Base-by-base conservation (phyloP, 2,113 vertebrate genomes). In the Hippocampus guttulatus region DNA sequence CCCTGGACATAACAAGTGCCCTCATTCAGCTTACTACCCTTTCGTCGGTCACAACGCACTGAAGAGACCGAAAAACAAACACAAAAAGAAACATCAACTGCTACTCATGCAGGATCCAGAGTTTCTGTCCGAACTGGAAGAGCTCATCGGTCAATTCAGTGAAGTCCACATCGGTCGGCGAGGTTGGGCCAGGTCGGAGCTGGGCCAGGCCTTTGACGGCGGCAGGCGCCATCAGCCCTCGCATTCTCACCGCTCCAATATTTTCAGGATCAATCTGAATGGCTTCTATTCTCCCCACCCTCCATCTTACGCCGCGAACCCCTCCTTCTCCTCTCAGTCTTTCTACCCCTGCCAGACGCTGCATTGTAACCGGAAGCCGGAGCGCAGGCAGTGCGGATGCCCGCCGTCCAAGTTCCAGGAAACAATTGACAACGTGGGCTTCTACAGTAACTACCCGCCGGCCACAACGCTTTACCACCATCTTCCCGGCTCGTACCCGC, bases 31-130 rank as follows among this genome's bases (percentile, higher is more conserved):
- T 30, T 88, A 71, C 81, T 88, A 81, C 47, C 89, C 95, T 76
- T 96, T 94, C 86, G 91, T 95, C n/a, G 94, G 91, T 66, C 96
- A 94, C 0, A 94, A 93, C 81, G 94, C 95, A 73, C 89, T 95
- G 80, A 98, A 97, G 88, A 92, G 95, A 64, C 96, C 95, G 87
- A 98, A 97, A 84, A 89, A 94, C 63, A 98, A 97, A 91, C 93
- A 96, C 64, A 98, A 98, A 91, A 99, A 96, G 92, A 99, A 98
- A 82, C 95, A 96, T 72, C 94, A 96, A 52, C 94, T 94, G 75
- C 92, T 98, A 15, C 93, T 92, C 23, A 88, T 92, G 63, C 95
- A 97, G 81, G 96, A 99, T 85, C 96, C 96, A 0, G 95, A 95
- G 49, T 98, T 98, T 75, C 88, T 98, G 1, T 93, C 95, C 0